Evolutionary conservation across 2,888 invertebrate genomes (phyloP), one percentile per base, ranked within the genome.

Genomic region (Xestia sexstrigata): DNA sequence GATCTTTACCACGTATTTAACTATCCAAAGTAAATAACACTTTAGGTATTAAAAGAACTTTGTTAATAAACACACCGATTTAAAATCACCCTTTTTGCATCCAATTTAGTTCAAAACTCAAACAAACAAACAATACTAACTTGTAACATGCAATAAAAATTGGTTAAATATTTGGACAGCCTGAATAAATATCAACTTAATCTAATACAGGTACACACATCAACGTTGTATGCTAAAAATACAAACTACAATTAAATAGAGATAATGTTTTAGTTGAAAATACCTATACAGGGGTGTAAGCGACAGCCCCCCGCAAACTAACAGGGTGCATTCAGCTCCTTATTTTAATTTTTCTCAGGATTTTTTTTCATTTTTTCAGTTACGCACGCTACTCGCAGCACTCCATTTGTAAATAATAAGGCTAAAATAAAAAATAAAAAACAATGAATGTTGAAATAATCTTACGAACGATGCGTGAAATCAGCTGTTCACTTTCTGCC

Each of bases 171-270:
- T 92, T 92, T 91, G 86, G 77, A 84, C 73, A 79, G 82, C 92
- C 91, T 91, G 89, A 90, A 90, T 82, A 90, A 92, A 92, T 89
- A 92, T 89, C 79, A 80, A 87, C 86, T 88, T 91, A 90, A 92
- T 92, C 87, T 90, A 88, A 80, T 88, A 81, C 66, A 67, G 45
- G 84, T 76, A 89, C 76, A 91, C 89, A 73, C 49, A 63, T 62
- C 26, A 49, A 45, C 26, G 8, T 13, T 70, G 72, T 58, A 17
- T 42, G 63, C 23, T 84, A 82, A 88, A 87, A 89, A 88, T 87
- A 87, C 81, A 80, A 84, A 84, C 84, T 73, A 70, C 67, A 72
- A 23, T n/a, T n/a, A n/a, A n/a, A n/a, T 23, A 52, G 0, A 15
- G 7, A 47, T 35, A 26, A 23, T 39, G n/a, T 55, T 45, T 17